phyloP scores from a whole-genome alignment of 2,113 vertebrate species.

The Vidua chalybeata region DNA sequence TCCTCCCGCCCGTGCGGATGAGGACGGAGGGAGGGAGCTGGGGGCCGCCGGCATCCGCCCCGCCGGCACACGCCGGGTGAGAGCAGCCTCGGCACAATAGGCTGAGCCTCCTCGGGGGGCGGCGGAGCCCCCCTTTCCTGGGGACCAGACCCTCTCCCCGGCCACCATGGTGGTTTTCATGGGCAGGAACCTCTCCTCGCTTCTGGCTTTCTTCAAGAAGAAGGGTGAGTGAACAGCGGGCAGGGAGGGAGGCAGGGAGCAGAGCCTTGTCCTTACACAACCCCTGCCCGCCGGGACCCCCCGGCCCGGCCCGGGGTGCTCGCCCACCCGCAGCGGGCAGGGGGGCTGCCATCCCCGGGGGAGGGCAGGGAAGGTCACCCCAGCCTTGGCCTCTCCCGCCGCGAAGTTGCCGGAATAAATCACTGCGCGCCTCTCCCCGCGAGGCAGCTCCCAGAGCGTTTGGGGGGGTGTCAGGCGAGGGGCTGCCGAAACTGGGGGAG shows the following conservation, averaged over 20 bases:
- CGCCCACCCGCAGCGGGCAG: not conserved
- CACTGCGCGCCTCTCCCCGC: not conserved
- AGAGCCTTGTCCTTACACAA: conserved; percentile 14
- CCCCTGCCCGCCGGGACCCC: not conserved
- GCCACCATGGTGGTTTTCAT: conserved; percentile 88
- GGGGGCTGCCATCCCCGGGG: not conserved
- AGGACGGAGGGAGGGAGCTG: not conserved
- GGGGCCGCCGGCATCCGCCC: not conserved
- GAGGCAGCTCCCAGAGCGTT: not conserved
- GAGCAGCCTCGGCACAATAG: not conserved
- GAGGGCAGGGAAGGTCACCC: conserved; percentile 20
- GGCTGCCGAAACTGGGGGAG: fast-evolving
- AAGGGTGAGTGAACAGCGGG: conserved; percentile 82
- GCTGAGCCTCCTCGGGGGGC: not conserved
- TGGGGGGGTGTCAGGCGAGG: not conserved
- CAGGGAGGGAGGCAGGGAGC: not conserved
- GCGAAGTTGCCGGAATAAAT: not conserved
- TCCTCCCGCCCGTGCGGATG: not conserved
- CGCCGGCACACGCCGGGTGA: not conserved
- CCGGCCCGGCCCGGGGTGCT: not conserved
- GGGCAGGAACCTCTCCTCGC: conserved; percentile 82
- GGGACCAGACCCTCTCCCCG: not conserved
- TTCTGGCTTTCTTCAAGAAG: conserved; percentile 91
- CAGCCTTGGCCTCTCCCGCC: not conserved
- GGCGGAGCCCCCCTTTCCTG: not conserved